A percentile compares a stretch with the other conserved stretches of the same genome.
Evolutionary conservation across 2,888 invertebrate species (phyloP).

Genomic region (Cerastoderma edule): DNA sequence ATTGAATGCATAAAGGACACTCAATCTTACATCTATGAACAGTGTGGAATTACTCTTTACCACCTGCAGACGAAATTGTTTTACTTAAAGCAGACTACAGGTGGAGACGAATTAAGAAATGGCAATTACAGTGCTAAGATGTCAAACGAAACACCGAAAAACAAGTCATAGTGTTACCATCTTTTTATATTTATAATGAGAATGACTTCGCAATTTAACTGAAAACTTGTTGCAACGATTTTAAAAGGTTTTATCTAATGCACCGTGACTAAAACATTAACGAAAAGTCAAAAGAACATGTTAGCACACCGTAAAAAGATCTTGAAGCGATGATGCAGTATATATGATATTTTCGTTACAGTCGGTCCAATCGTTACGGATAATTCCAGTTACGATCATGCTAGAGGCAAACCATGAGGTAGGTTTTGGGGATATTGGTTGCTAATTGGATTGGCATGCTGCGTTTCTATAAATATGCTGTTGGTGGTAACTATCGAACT

Average conservation of each 20-base stretch:
- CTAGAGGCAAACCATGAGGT: slow-evolving; percentile 10
- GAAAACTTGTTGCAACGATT: not conserved
- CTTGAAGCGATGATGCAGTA: too few species aligned
- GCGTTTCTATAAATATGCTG: not conserved
- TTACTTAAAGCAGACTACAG: too few species aligned
- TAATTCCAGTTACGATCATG: slow-evolving; percentile 9
- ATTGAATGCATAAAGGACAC: too few species aligned
- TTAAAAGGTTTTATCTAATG: not conserved
- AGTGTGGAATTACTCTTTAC: too few species aligned
- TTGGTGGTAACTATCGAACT: not conserved
- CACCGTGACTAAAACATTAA: not conserved
- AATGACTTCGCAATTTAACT: not conserved
- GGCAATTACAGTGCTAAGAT: too few species aligned
- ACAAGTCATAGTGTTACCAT: too few species aligned
- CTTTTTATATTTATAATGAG: too few species aligned
- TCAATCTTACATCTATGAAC: too few species aligned
- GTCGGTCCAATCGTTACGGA: not conserved
- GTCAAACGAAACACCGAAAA: too few species aligned
- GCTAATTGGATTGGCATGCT: not conserved
- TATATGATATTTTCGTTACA: not conserved
- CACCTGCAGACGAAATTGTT: too few species aligned
- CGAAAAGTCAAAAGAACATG: not conserved
- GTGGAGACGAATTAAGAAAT: too few species aligned
- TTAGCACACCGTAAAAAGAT: not conserved
- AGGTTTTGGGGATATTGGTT: not conserved